A percentile compares a stretch with the other conserved stretches of the same genome.
These are phyloP conservation scores for Erythrocercus mccallii DNA, from an alignment of 2,113 vertebrate genomes.

Conservation along the genomic window DNA sequence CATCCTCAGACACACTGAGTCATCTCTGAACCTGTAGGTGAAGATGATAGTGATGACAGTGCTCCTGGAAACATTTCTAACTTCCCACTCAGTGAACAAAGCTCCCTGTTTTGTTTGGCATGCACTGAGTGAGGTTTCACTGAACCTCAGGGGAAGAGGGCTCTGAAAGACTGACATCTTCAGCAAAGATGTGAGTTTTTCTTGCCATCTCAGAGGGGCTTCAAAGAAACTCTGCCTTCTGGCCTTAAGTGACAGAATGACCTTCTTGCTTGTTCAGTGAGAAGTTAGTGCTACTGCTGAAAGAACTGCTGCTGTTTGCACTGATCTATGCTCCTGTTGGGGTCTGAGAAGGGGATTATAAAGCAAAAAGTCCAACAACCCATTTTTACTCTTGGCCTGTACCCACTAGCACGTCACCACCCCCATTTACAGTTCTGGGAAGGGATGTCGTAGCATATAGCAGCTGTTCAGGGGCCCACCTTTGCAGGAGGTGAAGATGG, in stretches of 20 bases:
- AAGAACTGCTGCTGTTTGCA: not conserved
- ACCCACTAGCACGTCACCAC: not conserved
- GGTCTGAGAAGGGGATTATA: not conserved
- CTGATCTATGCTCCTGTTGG: not conserved
- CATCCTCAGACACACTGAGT: constrained; percentile 11
- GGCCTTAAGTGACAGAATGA: not conserved
- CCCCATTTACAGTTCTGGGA: not conserved
- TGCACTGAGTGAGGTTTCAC: not conserved
- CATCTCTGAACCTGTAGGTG: constrained; percentile 17
- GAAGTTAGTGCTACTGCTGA: not conserved
- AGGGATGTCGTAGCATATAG: not conserved
- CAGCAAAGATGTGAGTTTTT: not conserved
- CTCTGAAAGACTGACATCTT: not conserved
- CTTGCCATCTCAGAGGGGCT: not conserved
- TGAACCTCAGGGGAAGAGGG: not conserved
- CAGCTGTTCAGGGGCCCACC: not conserved
- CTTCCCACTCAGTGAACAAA: constrained; percentile 12
- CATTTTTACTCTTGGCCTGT: not conserved
- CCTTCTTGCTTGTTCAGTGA: not conserved
- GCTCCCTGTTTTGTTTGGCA: not conserved
- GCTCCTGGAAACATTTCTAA: constrained; percentile 3
- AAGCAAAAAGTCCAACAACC: not conserved
- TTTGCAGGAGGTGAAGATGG: not conserved
- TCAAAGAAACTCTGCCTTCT: not conserved
- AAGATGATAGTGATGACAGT: constrained; percentile 7